Conservation (phyloP, 2,797 vertebrate species). For the Amblyraja radiata region DNA sequence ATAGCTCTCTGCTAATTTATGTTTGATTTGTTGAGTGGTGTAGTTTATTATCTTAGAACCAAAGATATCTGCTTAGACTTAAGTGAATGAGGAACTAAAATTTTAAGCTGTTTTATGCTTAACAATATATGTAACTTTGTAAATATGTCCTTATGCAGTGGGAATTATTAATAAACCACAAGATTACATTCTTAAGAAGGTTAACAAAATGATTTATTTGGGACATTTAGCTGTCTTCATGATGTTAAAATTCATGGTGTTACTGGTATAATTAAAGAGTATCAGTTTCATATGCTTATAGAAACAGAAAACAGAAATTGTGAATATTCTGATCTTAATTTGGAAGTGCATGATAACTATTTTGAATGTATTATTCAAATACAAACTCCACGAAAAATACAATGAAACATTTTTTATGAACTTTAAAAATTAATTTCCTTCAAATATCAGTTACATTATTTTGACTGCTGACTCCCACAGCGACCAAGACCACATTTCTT, state of each 20-base stretch:
- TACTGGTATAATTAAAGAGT: slow-evolving; percentile 8
- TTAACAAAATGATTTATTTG: slow-evolving; percentile 11
- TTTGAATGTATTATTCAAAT: not conserved
- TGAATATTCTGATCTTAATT: not conserved
- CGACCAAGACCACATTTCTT: too few relatives aligned
- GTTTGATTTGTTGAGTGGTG: not conserved
- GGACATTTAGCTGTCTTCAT: not conserved
- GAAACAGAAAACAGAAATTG: not conserved
- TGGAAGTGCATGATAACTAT: not conserved
- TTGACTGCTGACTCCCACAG: too few relatives aligned
- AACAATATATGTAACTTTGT: not conserved
- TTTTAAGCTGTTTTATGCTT: not conserved
- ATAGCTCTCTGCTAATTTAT: not conserved
- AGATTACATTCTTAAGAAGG: not conserved
- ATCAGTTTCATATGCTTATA: not conserved
- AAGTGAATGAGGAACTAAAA: not conserved
- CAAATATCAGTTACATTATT: too few relatives aligned
- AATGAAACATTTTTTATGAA: too few relatives aligned
- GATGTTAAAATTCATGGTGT: not conserved
- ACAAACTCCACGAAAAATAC: too few relatives aligned
- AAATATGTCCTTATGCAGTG: not conserved
- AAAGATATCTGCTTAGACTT: not conserved
- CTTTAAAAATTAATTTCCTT: too few relatives aligned
- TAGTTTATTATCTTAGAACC: not conserved
- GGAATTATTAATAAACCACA: not conserved